These are phyloP conservation scores for Coelogynopora nodosa DNA, from an alignment of 2,888 invertebrate genomes.

Conservation along the genomic window DNA sequence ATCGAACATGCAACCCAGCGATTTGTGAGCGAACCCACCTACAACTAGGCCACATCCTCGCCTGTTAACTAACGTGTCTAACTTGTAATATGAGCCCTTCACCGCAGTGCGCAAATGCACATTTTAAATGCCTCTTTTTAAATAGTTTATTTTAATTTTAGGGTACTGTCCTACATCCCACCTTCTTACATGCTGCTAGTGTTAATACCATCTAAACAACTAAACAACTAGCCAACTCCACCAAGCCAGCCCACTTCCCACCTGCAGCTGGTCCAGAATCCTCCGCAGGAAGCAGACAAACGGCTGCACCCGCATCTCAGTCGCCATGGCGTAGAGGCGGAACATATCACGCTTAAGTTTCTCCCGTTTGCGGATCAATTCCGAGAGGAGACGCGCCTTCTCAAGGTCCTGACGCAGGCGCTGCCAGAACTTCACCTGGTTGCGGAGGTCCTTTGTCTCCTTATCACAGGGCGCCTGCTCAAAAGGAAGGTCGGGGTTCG, in stretches of 20 bases:
- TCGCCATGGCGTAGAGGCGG: constrained; percentile 29
- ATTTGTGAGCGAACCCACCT: too few species aligned
- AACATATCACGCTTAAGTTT: constrained; percentile 78
- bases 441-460: constrained; percentile 44
- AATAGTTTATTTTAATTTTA: too few species aligned
- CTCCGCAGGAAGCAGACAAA: constrained; percentile 1
- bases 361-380: constrained; percentile 88
- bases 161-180: too few species aligned
- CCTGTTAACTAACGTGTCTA: too few species aligned
- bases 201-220: too few species aligned
- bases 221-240: too few species aligned
- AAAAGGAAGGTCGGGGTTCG: not conserved
- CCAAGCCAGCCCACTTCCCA: not conserved
- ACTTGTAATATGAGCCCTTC: too few species aligned
- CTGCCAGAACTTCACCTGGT: constrained; percentile 80
- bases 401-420: constrained; percentile 87
- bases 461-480: constrained; percentile 25
- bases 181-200: too few species aligned
- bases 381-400: constrained; percentile 82
- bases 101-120: too few species aligned
- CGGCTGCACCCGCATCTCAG: constrained; percentile 11
- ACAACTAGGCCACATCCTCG: too few species aligned
- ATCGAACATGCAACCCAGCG: too few species aligned
- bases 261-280: not conserved
- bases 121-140: too few species aligned